Conservation (phyloP, 2,113 vertebrate species). For the Casuarius casuarius region DNA sequence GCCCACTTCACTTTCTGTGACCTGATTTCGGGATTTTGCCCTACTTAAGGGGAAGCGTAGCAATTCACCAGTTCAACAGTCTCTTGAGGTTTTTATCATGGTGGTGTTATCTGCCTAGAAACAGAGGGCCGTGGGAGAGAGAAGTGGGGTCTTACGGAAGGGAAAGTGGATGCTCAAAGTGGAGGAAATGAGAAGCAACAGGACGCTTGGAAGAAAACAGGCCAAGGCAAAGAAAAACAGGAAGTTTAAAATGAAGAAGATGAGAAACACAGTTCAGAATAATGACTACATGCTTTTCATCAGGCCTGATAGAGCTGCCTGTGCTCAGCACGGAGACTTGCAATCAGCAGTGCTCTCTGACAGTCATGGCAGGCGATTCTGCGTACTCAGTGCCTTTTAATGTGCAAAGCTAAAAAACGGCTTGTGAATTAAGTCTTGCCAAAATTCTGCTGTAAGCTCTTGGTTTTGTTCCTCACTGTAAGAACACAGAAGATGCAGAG, state of each 20-base stretch:
- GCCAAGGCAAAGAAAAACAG: not conserved
- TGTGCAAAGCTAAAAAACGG: not conserved
- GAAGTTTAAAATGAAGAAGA: not conserved
- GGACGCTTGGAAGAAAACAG: not conserved
- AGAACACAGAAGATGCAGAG: not conserved
- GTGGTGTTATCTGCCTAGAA: not conserved
- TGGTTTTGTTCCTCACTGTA: not conserved
- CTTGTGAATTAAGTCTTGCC: not conserved
- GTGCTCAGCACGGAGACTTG: not conserved
- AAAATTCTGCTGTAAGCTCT: not conserved
- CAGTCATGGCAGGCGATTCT: not conserved
- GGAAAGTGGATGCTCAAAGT: not conserved
- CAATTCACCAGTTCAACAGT: not conserved
- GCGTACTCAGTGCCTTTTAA: not conserved
- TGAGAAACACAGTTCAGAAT: not conserved
- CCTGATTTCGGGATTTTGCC: not conserved
- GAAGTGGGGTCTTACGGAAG: not conserved
- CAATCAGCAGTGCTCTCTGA: not conserved
- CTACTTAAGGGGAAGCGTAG: not conserved
- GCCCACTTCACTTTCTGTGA: not conserved
- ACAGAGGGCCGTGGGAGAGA: not conserved
- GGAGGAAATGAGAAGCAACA: not conserved
- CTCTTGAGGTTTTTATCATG: not conserved
- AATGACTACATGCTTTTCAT: not conserved
- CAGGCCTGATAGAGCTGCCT: not conserved